Percentiles rank a stretch among this genome's conserved stretches.
phyloP scores from a whole-genome alignment of 2,113 vertebrate genomes.

The Marcusenius ussheri region DNA sequence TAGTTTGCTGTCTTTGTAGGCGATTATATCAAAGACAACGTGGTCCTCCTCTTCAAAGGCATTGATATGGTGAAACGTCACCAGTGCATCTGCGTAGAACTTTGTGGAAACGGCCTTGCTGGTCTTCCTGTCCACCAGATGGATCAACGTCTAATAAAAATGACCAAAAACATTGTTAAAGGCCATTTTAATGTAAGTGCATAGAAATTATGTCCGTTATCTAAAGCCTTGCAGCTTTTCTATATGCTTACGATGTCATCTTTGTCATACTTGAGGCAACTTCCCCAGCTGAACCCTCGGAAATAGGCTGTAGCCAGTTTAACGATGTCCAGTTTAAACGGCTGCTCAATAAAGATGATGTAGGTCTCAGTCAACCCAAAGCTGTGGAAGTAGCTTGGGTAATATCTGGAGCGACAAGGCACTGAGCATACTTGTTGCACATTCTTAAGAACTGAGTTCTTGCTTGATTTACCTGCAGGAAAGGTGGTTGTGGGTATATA shows the following conservation, averaged over 20 bases:
- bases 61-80: conserved; percentile 85
- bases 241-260: conserved; percentile 66
- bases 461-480: conserved; percentile 43
- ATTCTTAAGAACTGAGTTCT: conserved; percentile 53
- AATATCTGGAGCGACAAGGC: conserved; percentile 66
- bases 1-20: conserved; percentile 70
- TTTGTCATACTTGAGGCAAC: conserved; percentile 68
- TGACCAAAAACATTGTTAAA: not conserved
- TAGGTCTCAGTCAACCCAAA: conserved; percentile 85
- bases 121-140: conserved; percentile 73
- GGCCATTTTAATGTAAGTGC: not conserved
- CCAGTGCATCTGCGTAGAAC: conserved; percentile 69
- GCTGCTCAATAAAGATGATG: conserved; percentile 83
- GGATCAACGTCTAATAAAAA: conserved; percentile 72
- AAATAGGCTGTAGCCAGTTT: conserved; percentile 81
- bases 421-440: conserved; percentile 71
- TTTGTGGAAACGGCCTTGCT: conserved; percentile 59
- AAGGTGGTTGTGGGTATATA: not conserved
- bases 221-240: not conserved
- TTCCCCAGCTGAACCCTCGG: conserved; percentile 76
- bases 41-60: conserved; percentile 77
- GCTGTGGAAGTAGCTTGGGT: conserved; percentile 89
- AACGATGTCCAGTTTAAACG: conserved; percentile 77
- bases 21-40: conserved; percentile 75
- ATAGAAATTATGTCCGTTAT: not conserved